Evolutionary conservation across 92 coral and sea anemone species (phyloP), one percentile per base, ranked within the genome.

Genomic region (Parazoanthus swiftii): DNA sequence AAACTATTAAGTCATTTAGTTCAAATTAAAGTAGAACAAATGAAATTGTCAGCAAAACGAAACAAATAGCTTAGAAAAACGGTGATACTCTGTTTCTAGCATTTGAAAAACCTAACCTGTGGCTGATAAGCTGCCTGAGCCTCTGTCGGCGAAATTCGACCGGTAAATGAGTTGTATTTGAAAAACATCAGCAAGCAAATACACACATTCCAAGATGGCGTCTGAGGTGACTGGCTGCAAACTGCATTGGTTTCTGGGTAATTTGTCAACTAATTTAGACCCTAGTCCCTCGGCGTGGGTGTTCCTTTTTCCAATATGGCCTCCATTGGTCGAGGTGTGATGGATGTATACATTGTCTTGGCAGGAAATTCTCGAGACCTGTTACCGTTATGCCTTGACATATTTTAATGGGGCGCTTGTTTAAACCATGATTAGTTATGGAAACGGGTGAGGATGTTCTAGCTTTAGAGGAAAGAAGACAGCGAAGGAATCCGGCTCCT

Each of bases 381-480:
- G 11, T 44, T 78, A 82, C 67, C 8, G 46, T 84, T 84, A 48
- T 48, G 65, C 79, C 79, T 84, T 71, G 67, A 26, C 39, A 26
- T 71, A 29, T 10, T 43, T 46, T 70, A 71, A 43, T 84, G 66
- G 77, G 44, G 79, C 59, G 66, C 79, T 84, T 84, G 59, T 90
- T 91, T 77, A 88, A 89, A 92, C 93, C 94, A 95, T 95, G 98
- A 93, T 76, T 91, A 93, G 91, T 85, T 77, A 95, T 95, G 98
- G 98, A 95, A 92, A 92, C 94, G 85, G 98, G 94, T 63, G 94
- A 95, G 91, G 98, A 95, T 95, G 98, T 92, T 79, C 86, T 95
- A 74, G 95, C 94, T 88, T 77, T 83, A 85, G 95, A 91, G 85
- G 93, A 91, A 51, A 85, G 76, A 42, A 68, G 25, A 66, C 85